Evolutionary conservation across 2,888 invertebrate species (phyloP).

Genomic region (Chalcis sispes): DNA sequence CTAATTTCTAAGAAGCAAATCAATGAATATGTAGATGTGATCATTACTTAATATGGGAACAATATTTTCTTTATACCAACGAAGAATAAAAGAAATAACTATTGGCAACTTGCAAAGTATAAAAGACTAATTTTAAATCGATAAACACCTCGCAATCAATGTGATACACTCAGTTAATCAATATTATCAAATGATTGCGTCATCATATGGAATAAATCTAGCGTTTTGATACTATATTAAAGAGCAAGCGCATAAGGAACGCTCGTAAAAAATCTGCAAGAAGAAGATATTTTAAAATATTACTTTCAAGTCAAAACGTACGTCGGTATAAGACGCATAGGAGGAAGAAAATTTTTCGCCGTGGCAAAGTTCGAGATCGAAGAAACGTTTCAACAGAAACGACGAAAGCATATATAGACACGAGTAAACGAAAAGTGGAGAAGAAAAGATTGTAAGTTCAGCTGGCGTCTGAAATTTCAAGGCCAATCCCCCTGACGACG

Average conservation of each 20-base stretch:
- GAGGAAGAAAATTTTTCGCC: too few relatives aligned
- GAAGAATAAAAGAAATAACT: neutral
- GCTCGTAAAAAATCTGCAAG: too few relatives aligned
- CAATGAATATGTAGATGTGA: constrained; percentile 1
- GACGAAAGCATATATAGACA: neutral
- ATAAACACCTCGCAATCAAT: neutral
- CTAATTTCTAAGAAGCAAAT: constrained; percentile 26
- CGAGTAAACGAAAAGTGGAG: neutral
- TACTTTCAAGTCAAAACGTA: too few relatives aligned
- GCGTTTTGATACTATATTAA: neutral
- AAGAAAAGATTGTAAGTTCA: neutral
- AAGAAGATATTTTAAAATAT: too few relatives aligned
- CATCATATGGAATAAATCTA: neutral
- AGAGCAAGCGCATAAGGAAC: too few relatives aligned
- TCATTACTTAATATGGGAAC: neutral
- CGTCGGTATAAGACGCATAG: too few relatives aligned
- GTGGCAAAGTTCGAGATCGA: too few relatives aligned
- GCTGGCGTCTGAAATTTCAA: constrained; percentile 24
- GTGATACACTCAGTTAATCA: too few relatives aligned
- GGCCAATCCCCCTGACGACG: too few relatives aligned
- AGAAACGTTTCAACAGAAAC: too few relatives aligned
- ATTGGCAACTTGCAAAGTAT: neutral
- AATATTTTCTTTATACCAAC: neutral
- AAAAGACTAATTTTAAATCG: neutral
- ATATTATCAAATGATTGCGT: too few relatives aligned